phyloP scores from a whole-genome alignment of 2,113 vertebrate genomes.

The Cephalopterus ornatus region DNA sequence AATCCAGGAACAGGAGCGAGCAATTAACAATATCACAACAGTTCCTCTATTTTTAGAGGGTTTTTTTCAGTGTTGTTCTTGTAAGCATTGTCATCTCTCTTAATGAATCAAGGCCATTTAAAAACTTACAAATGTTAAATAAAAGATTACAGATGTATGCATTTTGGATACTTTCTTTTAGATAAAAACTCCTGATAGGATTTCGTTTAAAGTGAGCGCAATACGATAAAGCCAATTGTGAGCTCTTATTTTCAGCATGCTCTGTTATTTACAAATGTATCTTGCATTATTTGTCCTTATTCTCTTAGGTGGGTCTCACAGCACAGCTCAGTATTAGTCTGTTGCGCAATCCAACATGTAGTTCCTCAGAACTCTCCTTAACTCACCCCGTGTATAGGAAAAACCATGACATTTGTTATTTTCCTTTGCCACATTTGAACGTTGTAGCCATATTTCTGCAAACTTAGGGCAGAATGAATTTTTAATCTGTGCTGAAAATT shows the following conservation, averaged over 20 bases:
- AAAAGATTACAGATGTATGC: background rate
- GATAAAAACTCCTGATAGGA: background rate
- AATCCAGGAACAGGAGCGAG: background rate
- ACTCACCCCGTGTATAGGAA: background rate
- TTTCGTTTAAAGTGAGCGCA: background rate
- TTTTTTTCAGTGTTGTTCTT: background rate
- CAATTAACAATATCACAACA: background rate
- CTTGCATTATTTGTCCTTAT: background rate
- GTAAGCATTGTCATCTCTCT: background rate
- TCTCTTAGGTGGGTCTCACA: background rate
- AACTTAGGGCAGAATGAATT: background rate
- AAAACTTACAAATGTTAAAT: background rate
- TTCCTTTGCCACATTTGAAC: background rate
- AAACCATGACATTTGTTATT: background rate
- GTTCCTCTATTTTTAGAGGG: background rate
- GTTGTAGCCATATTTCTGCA: background rate
- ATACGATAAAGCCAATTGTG: background rate
- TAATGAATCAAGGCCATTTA: background rate
- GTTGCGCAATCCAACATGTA: background rate
- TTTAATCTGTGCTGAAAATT: background rate
- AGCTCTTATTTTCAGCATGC: background rate
- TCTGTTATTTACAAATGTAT: background rate
- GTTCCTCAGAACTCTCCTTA: background rate
- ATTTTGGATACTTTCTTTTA: background rate
- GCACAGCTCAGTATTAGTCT: background rate